A percentile compares a stretch with the other conserved stretches of the same genome.
Evolutionary conservation across 2,113 vertebrate genomes (phyloP).

Genomic region (Laticauda laticaudata): DNA sequence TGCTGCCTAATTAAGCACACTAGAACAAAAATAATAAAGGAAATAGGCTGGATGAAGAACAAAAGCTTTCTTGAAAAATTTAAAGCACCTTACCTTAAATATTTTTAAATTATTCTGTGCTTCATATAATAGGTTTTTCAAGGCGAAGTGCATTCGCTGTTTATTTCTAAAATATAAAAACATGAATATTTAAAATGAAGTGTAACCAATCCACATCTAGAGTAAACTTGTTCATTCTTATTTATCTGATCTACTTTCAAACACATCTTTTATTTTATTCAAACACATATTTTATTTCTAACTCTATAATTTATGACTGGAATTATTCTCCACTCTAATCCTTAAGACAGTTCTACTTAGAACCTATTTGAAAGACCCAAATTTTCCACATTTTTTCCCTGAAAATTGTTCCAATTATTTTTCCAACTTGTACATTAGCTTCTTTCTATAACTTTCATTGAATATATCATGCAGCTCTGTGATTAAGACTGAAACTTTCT

Average conservation of each 20-base stretch:
- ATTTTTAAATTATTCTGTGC: constrained; percentile 98
- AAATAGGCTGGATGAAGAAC: neutral
- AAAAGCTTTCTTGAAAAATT: constrained; percentile 1
- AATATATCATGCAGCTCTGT: neutral
- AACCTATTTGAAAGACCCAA: neutral
- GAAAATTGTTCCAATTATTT: neutral
- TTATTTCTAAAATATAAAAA: constrained; percentile 77
- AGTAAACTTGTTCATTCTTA: neutral
- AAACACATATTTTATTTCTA: neutral
- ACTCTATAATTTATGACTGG: neutral
- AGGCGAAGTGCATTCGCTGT: constrained; percentile 94
- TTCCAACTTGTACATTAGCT: neutral
- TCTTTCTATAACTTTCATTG: neutral
- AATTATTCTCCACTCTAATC: neutral
- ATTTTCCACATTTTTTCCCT: neutral
- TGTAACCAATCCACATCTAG: neutral
- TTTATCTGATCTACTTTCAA: neutral
- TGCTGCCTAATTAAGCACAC: neutral
- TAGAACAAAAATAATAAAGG: neutral
- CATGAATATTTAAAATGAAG: constrained; percentile 18
- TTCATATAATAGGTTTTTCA: constrained; percentile 93
- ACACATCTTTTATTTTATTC: too few species aligned
- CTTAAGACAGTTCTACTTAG: neutral
- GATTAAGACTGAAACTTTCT: neutral
- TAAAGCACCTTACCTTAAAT: constrained; percentile 84